phyloP scores from a whole-genome alignment of 2,113 vertebrate species.

The Regulus satrapa region DNA sequence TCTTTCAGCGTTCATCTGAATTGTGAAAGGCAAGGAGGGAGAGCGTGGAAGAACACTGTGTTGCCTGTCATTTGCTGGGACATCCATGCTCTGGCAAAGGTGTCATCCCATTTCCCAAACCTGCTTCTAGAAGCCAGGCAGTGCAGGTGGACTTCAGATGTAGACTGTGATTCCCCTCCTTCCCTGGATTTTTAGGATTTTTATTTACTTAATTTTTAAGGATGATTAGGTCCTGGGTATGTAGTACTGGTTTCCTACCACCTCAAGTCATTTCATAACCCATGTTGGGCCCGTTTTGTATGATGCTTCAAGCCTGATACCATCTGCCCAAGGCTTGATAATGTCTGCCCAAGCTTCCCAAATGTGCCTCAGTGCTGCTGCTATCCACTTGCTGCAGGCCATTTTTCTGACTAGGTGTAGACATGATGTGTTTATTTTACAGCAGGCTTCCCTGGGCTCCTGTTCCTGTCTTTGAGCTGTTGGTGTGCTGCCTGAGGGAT shows the following conservation, averaged over 20 bases:
- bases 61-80: rapidly evolving
- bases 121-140: neutral
- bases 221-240: neutral
- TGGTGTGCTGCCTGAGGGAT: neutral
- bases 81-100: rapidly evolving
- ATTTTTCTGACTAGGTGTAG: neutral
- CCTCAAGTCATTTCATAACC: neutral
- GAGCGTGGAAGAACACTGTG: neutral
- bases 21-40: neutral
- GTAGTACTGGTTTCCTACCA: neutral
- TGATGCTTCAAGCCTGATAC: neutral
- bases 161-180: neutral
- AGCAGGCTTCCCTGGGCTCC: neutral
- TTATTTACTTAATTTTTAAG: neutral
- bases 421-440: neutral
- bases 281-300: rapidly evolving
- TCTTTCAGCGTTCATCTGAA: rapidly evolving
- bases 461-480: neutral
- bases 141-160: rapidly evolving
- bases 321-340: neutral
- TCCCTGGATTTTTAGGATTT: neutral
- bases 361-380: neutral
- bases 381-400: neutral
- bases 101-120: neutral
- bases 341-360: neutral